A percentile compares a stretch with the other conserved stretches of the same genome.
Conservation (phyloP, 2,888 invertebrate genomes). For the Meandrusa payeni region DNA sequence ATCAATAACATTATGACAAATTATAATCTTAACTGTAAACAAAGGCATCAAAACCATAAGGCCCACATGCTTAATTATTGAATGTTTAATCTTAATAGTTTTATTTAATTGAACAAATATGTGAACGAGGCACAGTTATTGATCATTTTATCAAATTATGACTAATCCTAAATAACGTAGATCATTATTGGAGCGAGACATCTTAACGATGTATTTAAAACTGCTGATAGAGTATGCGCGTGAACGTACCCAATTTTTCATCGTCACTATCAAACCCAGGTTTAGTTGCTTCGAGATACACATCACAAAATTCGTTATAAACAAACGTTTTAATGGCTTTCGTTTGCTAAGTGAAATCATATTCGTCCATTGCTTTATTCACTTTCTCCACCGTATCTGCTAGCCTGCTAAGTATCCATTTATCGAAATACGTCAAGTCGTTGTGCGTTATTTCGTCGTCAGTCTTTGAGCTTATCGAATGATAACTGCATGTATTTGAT, state of each 20-base stretch:
- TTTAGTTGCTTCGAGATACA: conserved; percentile 89
- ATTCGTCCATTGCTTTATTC: conserved; percentile 82
- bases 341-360: conserved; percentile 87
- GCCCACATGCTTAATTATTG: too few relatives aligned
- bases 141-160: too few relatives aligned
- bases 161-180: conserved; percentile 89
- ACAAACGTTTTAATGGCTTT: conserved; percentile 88
- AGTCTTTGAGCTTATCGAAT: conserved; percentile 44
- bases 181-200: conserved; percentile 90
- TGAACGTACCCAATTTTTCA: conserved; percentile 71
- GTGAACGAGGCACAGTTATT: too few relatives aligned
- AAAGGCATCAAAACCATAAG: too few relatives aligned
- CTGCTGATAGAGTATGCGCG: conserved; percentile 83
- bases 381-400: conserved; percentile 84
- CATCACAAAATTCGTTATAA: conserved; percentile 93
- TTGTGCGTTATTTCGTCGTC: conserved; percentile 38
- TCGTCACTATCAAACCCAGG: conserved; percentile 50
- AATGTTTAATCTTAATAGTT: too few relatives aligned
- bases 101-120: too few relatives aligned
- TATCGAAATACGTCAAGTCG: conserved; percentile 82
- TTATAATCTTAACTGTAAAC: too few relatives aligned
- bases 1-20: too few relatives aligned
- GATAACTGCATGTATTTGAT: conserved; percentile 81
- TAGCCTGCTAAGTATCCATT: conserved; percentile 93
- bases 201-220: conserved; percentile 85